A percentile compares a stretch with the other conserved stretches of the same genome.
phyloP scores from a whole-genome alignment of 2,888 invertebrate genomes.

The Drosophila kambysellisi region DNA sequence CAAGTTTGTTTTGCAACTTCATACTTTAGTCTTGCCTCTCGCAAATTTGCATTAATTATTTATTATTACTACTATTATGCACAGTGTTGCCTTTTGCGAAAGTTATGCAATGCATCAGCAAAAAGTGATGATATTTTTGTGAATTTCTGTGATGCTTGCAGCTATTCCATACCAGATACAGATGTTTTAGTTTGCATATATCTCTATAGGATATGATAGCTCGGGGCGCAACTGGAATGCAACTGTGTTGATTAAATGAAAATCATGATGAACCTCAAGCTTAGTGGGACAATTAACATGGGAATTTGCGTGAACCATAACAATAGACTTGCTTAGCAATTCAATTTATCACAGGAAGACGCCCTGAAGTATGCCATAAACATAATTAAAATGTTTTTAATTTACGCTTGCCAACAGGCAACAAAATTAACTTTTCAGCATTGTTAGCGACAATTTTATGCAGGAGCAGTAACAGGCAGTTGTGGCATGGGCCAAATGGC shows the following conservation, averaged over 20 bases:
- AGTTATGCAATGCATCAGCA: slow-evolving; percentile 29
- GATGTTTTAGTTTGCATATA: neutral
- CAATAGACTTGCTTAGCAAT: slow-evolving; percentile 16
- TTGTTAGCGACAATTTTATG: slow-evolving; percentile 69
- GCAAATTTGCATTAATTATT: slow-evolving; percentile 40
- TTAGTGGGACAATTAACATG: neutral
- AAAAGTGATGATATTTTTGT: slow-evolving; percentile 2
- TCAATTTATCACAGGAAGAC: slow-evolving; percentile 31
- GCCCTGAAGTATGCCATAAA: slow-evolving; percentile 58
- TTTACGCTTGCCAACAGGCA: slow-evolving; percentile 58
- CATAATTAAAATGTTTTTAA: slow-evolving; percentile 75
- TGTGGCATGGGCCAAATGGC: neutral
- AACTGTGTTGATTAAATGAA: slow-evolving; percentile 2
- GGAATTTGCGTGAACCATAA: slow-evolving; percentile 2
- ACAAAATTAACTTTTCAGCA: slow-evolving; percentile 78
- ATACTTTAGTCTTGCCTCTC: neutral
- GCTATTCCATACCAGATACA: neutral
- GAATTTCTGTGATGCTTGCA: neutral
- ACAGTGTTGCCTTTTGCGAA: slow-evolving; percentile 14
- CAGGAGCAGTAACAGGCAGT: slow-evolving; percentile 37
- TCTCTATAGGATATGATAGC: neutral
- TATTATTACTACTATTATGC: slow-evolving; percentile 26
- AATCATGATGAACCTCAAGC: neutral
- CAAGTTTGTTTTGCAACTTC: slow-evolving; percentile 20
- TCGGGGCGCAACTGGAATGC: neutral